A percentile compares a stretch with the other conserved stretches of the same genome.
Conservation (phyloP, 2,888 invertebrate genomes). For the Drosophila affinis region DNA sequence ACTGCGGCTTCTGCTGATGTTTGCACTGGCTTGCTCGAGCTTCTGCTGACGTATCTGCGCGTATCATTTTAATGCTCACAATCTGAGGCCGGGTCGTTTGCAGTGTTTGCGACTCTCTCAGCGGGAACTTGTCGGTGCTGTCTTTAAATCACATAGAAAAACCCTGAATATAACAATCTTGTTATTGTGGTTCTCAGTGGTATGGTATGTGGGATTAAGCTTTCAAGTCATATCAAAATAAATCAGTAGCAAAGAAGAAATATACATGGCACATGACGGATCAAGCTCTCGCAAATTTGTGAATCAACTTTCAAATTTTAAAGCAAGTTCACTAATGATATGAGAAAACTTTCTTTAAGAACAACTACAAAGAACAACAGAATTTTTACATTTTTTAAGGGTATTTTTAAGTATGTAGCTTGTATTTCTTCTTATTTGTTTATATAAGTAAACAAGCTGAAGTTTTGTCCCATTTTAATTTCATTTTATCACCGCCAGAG, state of each 20-base stretch:
- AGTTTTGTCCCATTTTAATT: constrained; percentile 51
- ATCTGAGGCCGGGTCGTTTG: constrained; percentile 46
- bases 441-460: constrained; percentile 58
- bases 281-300: not conserved
- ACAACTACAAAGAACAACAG: constrained; percentile 5
- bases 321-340: not conserved
- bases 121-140: constrained; percentile 43
- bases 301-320: constrained; percentile 11
- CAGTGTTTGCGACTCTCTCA: constrained; percentile 42
- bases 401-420: constrained; percentile 8
- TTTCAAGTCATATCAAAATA: constrained; percentile 55
- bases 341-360: constrained; percentile 25
- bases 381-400: constrained; percentile 20
- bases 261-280: constrained; percentile 2
- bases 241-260: constrained; percentile 45
- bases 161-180: constrained; percentile 58
- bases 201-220: constrained; percentile 28
- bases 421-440: constrained; percentile 46
- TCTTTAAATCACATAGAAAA: constrained; percentile 70
- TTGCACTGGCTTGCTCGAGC: constrained; percentile 39
- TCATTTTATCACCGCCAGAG: constrained; percentile 59
- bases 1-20: constrained; percentile 29
- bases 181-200: constrained; percentile 33
- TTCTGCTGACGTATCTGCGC: constrained; percentile 51
- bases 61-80: constrained; percentile 66